Percentiles rank a stretch among this genome's conserved stretches.
Conservation (phyloP, 2,113 vertebrate genomes). For the Fregetta grallaria region DNA sequence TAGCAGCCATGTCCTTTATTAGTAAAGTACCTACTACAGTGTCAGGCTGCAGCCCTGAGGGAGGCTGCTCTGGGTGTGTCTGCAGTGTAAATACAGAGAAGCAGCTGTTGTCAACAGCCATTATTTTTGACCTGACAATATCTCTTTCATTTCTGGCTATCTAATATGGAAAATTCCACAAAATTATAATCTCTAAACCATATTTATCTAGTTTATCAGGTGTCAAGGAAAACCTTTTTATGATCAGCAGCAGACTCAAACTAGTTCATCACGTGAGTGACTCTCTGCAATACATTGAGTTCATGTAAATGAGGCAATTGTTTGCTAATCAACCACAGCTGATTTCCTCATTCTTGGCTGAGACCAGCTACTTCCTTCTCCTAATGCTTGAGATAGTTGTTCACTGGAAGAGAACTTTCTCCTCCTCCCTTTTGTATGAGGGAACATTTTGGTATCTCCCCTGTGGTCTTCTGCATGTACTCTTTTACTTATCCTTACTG, state of each 20-base stretch:
- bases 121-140: background rate
- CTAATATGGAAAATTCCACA: background rate
- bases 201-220: background rate
- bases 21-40: background rate
- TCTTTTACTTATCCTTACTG: background rate
- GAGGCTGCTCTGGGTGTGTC: background rate
- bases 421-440: background rate
- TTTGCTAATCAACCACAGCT: background rate
- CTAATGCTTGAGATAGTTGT: background rate
- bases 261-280: background rate
- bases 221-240: background rate
- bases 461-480: background rate
- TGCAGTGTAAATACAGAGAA: background rate
- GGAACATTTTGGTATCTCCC: background rate
- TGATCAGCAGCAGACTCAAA: background rate
- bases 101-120: background rate
- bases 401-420: background rate
- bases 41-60: background rate
- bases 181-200: background rate
- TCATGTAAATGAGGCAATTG: background rate
- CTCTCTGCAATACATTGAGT: background rate
- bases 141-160: background rate
- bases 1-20: background rate
- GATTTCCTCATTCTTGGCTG: background rate
- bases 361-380: background rate